phyloP scores from a whole-genome alignment of 1,140 invertebrate species.

The Asbolus verrucosus region DNA sequence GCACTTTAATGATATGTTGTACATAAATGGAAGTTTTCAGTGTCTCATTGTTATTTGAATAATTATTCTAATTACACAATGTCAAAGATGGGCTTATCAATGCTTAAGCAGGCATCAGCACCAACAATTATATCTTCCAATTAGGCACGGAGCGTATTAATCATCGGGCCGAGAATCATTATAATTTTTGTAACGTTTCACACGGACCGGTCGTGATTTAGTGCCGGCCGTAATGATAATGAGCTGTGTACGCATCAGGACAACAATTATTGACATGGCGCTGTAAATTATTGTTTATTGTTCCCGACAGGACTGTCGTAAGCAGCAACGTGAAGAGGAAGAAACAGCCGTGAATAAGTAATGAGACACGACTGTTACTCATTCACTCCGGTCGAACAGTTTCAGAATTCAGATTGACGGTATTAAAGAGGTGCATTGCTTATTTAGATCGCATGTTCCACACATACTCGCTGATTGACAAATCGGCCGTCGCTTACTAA shows the following conservation, averaged over 20 bases:
- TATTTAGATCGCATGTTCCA: constrained; percentile 39
- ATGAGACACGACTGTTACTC: constrained; percentile 12
- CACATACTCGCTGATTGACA: constrained; percentile 5
- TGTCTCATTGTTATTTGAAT: constrained; percentile 22
- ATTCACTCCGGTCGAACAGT: constrained; percentile 14
- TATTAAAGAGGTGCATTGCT: constrained; percentile 21
- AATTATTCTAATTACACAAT: constrained; percentile 38
- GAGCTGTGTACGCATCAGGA: not conserved
- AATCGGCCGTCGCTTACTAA: constrained; percentile 4
- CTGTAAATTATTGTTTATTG: constrained; percentile 26
- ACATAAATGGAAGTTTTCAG: constrained; percentile 30
- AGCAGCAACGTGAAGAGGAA: constrained; percentile 21
- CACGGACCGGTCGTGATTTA: not conserved
- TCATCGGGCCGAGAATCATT: not conserved
- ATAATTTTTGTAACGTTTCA: constrained; percentile 11
- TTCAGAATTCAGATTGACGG: constrained; percentile 35
- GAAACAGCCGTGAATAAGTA: constrained; percentile 15
- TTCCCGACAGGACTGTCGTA: constrained; percentile 11
- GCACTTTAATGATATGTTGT: not conserved
- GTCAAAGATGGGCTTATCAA: constrained; percentile 13
- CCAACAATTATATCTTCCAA: constrained; percentile 2
- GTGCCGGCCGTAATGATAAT: constrained; percentile 1
- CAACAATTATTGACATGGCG: constrained; percentile 13
- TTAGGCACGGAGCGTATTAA: not conserved
- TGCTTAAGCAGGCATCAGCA: constrained; percentile 1